Percentiles rank a stretch among this genome's conserved stretches.
These are phyloP conservation scores for Bergia puertoricense DNA, from an alignment of 92 coral and sea anemone genomes.

Conservation along the genomic window DNA sequence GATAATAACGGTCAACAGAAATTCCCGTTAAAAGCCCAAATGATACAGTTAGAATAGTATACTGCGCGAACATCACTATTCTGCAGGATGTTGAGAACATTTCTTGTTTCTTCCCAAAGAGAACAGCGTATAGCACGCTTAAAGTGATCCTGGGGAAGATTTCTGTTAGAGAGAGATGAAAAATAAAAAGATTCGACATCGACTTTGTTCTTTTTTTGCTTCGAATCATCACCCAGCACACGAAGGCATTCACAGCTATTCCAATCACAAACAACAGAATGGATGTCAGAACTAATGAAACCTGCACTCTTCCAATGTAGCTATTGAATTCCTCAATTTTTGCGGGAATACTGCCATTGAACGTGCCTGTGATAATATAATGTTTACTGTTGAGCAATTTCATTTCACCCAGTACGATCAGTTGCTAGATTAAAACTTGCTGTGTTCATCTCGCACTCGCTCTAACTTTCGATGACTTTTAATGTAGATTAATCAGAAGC, in stretches of 20 bases:
- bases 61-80: conserved; percentile 11
- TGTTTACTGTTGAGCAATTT: neutral
- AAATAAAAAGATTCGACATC: conserved; percentile 17
- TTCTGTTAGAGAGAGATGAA: conserved; percentile 25
- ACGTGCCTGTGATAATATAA: neutral
- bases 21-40: conserved; percentile 34
- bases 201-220: conserved; percentile 23
- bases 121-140: neutral
- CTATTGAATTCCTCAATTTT: neutral
- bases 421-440: neutral
- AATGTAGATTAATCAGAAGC: neutral
- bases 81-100: neutral
- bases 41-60: neutral
- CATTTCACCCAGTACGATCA: neutral
- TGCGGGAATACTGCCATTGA: neutral
- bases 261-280: neutral
- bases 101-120: conserved; percentile 8
- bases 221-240: conserved; percentile 26
- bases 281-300: neutral
- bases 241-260: conserved; percentile 10
- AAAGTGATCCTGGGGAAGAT: conserved; percentile 2
- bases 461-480: neutral
- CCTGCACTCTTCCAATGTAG: neutral
- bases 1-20: conserved; percentile 24
- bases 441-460: neutral